phyloP scores from a whole-genome alignment of 2,113 vertebrate genomes.

The Empidonax traillii region DNA sequence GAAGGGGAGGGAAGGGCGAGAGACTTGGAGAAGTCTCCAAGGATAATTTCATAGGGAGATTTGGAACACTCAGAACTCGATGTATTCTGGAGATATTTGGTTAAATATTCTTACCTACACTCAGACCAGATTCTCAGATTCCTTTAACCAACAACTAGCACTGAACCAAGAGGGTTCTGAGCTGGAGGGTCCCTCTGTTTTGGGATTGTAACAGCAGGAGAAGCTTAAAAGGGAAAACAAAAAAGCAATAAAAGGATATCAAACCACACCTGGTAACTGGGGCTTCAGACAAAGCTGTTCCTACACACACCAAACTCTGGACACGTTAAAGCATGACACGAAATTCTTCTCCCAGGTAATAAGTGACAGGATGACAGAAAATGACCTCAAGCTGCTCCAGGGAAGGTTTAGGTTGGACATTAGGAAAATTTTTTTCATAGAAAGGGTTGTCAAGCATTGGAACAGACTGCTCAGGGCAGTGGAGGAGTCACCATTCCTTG shows the following conservation, averaged over 20 bases:
- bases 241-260: not conserved
- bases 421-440: not conserved
- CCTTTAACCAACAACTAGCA: not conserved
- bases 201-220: not conserved
- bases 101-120: not conserved
- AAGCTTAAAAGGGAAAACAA: not conserved
- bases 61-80: not conserved
- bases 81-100: not conserved
- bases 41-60: not conserved
- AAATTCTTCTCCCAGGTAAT: not conserved
- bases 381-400: not conserved
- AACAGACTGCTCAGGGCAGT: not conserved
- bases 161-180: not conserved
- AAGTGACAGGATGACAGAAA: not conserved
- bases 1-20: not conserved
- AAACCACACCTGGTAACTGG: not conserved
- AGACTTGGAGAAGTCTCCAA: not conserved
- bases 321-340: not conserved
- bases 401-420: not conserved
- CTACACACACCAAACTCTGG: not conserved
- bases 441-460: not conserved
- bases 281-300: not conserved
- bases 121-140: not conserved
- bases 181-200: not conserved
- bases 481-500: not conserved